Conservation (phyloP, 2,797 vertebrate genomes). For the Xenentodon cancila region DNA sequence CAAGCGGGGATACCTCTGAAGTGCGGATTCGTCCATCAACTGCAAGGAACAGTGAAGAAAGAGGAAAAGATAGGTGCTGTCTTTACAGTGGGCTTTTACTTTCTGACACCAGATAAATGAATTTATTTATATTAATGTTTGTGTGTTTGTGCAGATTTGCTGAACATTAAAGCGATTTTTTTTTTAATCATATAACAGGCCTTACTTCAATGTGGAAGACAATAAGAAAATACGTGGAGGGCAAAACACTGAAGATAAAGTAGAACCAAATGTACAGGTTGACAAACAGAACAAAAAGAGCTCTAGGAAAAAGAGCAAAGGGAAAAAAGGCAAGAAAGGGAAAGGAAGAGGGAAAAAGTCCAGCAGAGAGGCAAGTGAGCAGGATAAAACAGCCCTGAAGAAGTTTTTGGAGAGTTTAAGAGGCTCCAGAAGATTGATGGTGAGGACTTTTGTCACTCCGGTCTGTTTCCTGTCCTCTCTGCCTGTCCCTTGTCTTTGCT, state of each 20-base stretch:
- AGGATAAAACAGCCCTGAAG: constrained; percentile 69
- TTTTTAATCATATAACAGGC: constrained; percentile 33
- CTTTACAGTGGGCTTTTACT: neutral
- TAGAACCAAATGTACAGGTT: constrained; percentile 41
- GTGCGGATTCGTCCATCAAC: constrained; percentile 18
- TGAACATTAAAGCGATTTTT: too few species aligned
- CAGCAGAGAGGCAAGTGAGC: constrained; percentile 66
- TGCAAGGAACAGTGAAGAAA: constrained; percentile 32
- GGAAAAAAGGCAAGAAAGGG: constrained; percentile 78
- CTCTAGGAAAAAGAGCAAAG: constrained; percentile 79
- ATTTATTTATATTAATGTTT: too few species aligned
- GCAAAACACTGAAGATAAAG: constrained; percentile 37
- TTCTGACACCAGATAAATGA: too few species aligned
- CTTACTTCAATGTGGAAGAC: constrained; percentile 29
- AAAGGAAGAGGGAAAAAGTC: constrained; percentile 79
- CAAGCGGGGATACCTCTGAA: constrained; percentile 11
- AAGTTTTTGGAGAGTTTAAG: constrained; percentile 75
- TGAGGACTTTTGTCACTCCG: constrained; percentile 47
- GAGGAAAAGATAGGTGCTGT: constrained; percentile 57
- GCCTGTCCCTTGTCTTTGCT: neutral
- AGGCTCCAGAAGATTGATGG: constrained; percentile 80
- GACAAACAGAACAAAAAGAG: constrained; percentile 44
- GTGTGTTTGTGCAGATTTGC: too few species aligned
- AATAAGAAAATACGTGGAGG: constrained; percentile 23
- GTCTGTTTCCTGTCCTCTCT: neutral